phyloP scores from a whole-genome alignment of 1,140 invertebrate genomes.

The Brachionus calyciflorus region DNA sequence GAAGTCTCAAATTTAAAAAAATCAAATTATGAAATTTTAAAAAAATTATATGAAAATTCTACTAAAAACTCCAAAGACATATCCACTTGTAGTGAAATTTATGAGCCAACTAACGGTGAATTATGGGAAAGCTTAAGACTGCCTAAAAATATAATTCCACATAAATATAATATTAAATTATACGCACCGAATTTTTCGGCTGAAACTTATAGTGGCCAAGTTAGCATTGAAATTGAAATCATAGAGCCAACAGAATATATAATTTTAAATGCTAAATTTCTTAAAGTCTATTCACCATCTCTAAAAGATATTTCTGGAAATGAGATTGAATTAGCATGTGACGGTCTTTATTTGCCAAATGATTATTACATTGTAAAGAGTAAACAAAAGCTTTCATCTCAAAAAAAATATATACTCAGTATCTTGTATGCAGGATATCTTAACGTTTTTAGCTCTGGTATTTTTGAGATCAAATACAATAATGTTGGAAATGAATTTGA shows the following conservation, averaged over 20 bases:
- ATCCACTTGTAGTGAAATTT: not conserved
- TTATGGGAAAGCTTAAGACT: constrained; percentile 33
- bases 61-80: not conserved
- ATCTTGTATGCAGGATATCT: constrained; percentile 7
- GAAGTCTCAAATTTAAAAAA: too few species aligned
- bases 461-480: constrained; percentile 43
- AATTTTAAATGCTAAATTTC: constrained; percentile 43
- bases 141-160: constrained; percentile 3
- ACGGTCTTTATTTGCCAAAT: constrained; percentile 28
- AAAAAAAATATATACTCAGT: not conserved
- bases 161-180: constrained; percentile 10
- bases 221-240: constrained; percentile 2
- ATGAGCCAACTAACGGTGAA: not conserved
- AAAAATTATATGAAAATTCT: not conserved
- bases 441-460: constrained; percentile 32
- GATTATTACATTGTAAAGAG: constrained; percentile 32
- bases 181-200: constrained; percentile 3
- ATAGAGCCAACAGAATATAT: constrained; percentile 19
- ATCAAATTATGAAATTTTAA: not conserved
- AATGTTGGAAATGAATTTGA: constrained; percentile 44
- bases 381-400: not conserved
- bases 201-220: constrained; percentile 29
- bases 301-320: not conserved
- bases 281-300: not conserved
- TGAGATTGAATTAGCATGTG: not conserved